Percentiles rank a stretch among this genome's conserved stretches.
These are phyloP conservation scores for Chaunax sp. DNA, from an alignment of 2,797 vertebrate genomes.

Conservation along the genomic window DNA sequence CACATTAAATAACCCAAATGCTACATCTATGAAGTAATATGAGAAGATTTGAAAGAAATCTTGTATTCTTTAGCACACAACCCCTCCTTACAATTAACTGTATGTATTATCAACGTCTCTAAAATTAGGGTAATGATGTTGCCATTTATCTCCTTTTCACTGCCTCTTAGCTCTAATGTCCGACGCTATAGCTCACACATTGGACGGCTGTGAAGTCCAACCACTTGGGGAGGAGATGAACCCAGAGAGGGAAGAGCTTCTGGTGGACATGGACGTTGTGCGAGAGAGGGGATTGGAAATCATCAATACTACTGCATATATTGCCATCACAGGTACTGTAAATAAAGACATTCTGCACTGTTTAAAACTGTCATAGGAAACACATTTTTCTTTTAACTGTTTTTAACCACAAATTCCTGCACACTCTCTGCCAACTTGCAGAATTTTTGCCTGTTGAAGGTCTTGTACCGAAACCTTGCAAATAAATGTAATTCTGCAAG, in stretches of 20 bases:
- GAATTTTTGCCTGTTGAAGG: no score
- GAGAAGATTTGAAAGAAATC: background rate
- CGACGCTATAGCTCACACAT: conserved; percentile 96
- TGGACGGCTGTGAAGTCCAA: conserved; percentile 97
- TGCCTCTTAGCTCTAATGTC: conserved; percentile 89
- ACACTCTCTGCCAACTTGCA: no score
- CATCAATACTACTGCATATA: conserved; percentile 95
- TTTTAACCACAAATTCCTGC: no score
- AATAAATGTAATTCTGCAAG: no score
- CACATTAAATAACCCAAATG: background rate
- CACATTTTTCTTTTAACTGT: no score
- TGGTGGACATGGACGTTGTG: conserved; percentile 90
- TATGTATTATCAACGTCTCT: no score
- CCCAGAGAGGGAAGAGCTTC: conserved; percentile 91
- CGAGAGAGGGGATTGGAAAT: conserved; percentile 94
- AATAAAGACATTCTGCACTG: background rate
- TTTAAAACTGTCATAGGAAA: background rate
- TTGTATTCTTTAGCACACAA: no score
- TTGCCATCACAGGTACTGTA: conserved; percentile 89
- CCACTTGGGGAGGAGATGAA: conserved; percentile 95
- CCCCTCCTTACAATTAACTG: no score
- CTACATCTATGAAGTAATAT: background rate
- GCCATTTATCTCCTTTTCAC: background rate
- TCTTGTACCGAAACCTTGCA: no score
- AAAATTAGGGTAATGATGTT: conserved; percentile 1